Conservation (phyloP, 2,797 vertebrate species). For the Xenopus petersii region DNA sequence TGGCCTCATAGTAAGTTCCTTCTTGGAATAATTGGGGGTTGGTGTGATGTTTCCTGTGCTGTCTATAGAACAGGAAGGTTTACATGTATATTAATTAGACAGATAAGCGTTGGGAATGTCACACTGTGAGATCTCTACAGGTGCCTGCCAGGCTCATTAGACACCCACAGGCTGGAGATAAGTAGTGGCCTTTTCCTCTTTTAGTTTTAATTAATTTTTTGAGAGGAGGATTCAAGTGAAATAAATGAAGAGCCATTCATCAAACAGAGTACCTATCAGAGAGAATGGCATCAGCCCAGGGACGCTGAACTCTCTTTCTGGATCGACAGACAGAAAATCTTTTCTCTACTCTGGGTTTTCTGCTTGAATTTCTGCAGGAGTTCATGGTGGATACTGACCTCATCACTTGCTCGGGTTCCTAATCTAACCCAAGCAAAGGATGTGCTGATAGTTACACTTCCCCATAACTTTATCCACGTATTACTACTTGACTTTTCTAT, state of each 20-base stretch:
- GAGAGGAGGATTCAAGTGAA: slow-evolving; percentile 23
- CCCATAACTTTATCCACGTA: too few species aligned
- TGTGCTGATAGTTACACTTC: background rate
- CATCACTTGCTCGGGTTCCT: too few species aligned
- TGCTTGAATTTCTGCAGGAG: too few species aligned
- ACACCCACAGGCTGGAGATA: slow-evolving; percentile 21
- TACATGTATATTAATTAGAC: slow-evolving; percentile 39
- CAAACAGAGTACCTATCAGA: slow-evolving; percentile 11
- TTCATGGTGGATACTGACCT: too few species aligned
- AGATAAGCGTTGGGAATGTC: slow-evolving; percentile 27
- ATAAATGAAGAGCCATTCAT: slow-evolving; percentile 32
- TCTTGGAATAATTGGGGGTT: background rate
- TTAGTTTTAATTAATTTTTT: slow-evolving; percentile 39
- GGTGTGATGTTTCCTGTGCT: slow-evolving; percentile 24
- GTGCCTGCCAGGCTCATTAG: slow-evolving; percentile 39
- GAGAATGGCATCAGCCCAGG: background rate
- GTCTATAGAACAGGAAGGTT: slow-evolving; percentile 23
- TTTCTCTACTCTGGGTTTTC: background rate
- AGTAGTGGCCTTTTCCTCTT: slow-evolving; percentile 33
- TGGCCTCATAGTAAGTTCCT: too few species aligned
- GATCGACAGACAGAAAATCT: background rate
- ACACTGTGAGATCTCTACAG: slow-evolving; percentile 26
- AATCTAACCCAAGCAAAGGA: too few species aligned
- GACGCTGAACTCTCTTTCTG: background rate
- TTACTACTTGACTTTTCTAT: too few species aligned